A percentile compares a stretch with the other conserved stretches of the same genome.
Evolutionary conservation across 2,797 vertebrate genomes (phyloP).

Genomic region (Alfaro cultratus): DNA sequence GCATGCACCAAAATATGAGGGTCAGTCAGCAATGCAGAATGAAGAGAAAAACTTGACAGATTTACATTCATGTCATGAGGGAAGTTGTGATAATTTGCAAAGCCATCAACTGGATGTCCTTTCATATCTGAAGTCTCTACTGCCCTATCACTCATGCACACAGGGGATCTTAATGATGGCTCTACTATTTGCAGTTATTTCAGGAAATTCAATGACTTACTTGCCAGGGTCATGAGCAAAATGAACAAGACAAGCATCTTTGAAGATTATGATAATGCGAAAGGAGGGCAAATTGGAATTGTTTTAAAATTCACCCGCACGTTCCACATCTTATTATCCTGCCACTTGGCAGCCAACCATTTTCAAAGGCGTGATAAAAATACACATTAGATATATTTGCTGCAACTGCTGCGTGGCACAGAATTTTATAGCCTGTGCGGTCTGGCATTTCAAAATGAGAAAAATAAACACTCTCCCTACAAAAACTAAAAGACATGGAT

Average conservation of each 20-base stretch:
- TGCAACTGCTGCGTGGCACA: constrained; percentile 47
- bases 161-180: constrained; percentile 77
- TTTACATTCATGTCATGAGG: constrained; percentile 75
- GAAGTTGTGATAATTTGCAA: constrained; percentile 78
- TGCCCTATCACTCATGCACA: constrained; percentile 68
- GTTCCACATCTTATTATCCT: constrained; percentile 80
- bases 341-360: constrained; percentile 74
- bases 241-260: constrained; percentile 87
- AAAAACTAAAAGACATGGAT: constrained; percentile 46
- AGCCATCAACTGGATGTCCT: constrained; percentile 77
- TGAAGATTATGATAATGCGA: constrained; percentile 86
- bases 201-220: constrained; percentile 81
- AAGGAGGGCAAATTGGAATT: constrained; percentile 75
- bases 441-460: constrained; percentile 57
- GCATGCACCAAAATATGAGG: constrained; percentile 67
- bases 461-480: constrained; percentile 64
- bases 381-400: constrained; percentile 72
- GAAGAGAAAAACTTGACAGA: constrained; percentile 60
- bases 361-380: constrained; percentile 80
- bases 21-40: constrained; percentile 59
- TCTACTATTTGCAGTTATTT: constrained; percentile 84
- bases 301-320: constrained; percentile 82
- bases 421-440: constrained; percentile 59
- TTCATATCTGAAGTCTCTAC: constrained; percentile 73
- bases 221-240: constrained; percentile 82